Percentiles rank a stretch among this genome's conserved stretches.
These are phyloP conservation scores for Larimichthys polyactis DNA, from an alignment of 2,113 vertebrate genomes.

Conservation along the genomic window DNA sequence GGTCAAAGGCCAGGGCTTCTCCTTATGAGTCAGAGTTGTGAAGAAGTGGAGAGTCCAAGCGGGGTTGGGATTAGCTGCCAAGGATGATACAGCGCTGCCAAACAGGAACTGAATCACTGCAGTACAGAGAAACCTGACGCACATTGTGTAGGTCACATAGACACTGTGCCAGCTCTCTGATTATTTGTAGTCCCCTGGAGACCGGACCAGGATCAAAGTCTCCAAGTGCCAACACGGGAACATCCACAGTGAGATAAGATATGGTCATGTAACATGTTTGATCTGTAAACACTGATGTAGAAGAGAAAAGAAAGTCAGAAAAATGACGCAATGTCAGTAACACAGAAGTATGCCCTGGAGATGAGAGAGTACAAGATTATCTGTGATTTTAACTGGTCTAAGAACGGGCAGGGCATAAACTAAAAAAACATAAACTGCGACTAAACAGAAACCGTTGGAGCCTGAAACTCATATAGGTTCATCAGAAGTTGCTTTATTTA, in stretches of 20 bases:
- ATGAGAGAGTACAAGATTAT: too few relatives aligned
- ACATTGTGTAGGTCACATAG: not conserved
- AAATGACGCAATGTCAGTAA: too few relatives aligned
- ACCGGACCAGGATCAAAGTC: conserved; percentile 15
- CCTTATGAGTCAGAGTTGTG: not conserved
- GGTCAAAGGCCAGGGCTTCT: conserved; percentile 12
- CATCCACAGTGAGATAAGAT: not conserved
- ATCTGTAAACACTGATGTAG: not conserved
- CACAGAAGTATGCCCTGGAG: too few relatives aligned
- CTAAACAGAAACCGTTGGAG: too few relatives aligned
- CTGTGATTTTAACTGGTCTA: too few relatives aligned
- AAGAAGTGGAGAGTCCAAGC: not conserved
- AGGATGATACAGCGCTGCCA: conserved; percentile 1
- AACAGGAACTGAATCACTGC: conserved; percentile 36
- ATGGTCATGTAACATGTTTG: not conserved
- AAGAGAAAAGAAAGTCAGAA: too few relatives aligned
- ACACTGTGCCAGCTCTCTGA: conserved; percentile 13
- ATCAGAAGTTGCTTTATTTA: too few relatives aligned
- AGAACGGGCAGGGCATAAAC: too few relatives aligned
- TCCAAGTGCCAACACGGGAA: not conserved
- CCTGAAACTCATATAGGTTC: too few relatives aligned
- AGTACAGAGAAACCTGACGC: not conserved
- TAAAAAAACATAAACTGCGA: too few relatives aligned
- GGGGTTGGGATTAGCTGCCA: conserved; percentile 6
- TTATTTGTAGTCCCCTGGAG: conserved; percentile 15